Percentiles rank a stretch among this genome's conserved stretches.
phyloP scores from a whole-genome alignment of 2,888 invertebrate species.

The Tanypteryx hageni region DNA sequence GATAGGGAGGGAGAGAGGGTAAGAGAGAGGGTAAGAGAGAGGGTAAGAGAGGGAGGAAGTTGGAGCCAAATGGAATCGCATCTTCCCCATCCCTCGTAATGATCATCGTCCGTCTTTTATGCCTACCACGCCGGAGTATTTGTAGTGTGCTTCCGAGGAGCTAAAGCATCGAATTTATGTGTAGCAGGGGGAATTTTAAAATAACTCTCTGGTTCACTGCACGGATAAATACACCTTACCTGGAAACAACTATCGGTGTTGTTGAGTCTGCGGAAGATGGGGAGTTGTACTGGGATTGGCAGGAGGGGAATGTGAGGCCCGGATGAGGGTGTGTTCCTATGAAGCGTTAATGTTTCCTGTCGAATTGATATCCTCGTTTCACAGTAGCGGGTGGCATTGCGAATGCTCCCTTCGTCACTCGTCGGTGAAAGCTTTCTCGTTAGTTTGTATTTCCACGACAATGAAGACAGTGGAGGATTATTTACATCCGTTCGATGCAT shows the following conservation, averaged over 20 bases:
- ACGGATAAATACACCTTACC: conserved; percentile 3
- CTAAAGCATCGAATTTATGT: not conserved
- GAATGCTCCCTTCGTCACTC: not conserved
- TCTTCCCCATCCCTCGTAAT: not conserved
- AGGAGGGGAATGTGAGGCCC: no score
- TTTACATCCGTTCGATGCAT: not conserved
- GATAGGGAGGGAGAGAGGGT: no score
- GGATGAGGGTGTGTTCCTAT: no score
- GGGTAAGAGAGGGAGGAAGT: no score
- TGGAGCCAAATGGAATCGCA: not conserved
- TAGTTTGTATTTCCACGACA: not conserved
- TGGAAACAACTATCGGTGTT: not conserved
- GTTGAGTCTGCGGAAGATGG: not conserved
- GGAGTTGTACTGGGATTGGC: not conserved
- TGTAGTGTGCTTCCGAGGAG: not conserved
- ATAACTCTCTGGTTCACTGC: not conserved
- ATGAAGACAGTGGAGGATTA: not conserved
- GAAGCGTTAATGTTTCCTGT: not conserved
- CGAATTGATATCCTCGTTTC: not conserved
- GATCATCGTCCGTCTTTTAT: not conserved
- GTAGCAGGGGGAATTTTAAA: not conserved
- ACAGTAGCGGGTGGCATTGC: not conserved
- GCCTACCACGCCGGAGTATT: not conserved
- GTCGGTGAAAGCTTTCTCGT: not conserved
- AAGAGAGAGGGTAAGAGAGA: no score